Conservation (phyloP, 2,888 invertebrate species). For the Oscheius sp. region DNA sequence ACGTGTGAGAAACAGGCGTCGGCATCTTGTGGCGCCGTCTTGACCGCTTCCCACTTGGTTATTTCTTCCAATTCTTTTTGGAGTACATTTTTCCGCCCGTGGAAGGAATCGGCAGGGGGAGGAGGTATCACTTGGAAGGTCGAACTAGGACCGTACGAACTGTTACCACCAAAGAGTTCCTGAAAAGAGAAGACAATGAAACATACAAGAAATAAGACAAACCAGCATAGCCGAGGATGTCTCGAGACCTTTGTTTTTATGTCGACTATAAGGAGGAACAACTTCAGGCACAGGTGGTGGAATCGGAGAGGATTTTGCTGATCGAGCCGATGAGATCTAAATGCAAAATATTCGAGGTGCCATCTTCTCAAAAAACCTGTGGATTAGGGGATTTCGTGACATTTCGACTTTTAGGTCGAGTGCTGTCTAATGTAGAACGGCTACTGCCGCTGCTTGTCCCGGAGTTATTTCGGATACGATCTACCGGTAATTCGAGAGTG, state of each 20-base stretch:
- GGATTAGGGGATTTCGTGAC: constrained; percentile 18
- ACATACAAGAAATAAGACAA: background rate
- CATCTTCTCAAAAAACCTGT: background rate
- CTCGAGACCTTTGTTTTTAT: constrained; percentile 59
- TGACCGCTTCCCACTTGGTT: constrained; percentile 38
- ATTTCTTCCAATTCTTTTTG: constrained; percentile 44
- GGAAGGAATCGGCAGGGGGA: constrained; percentile 30
- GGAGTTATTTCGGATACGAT: constrained; percentile 13
- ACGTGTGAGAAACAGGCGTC: constrained; percentile 28
- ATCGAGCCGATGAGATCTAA: constrained; percentile 50
- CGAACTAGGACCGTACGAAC: constrained; percentile 31
- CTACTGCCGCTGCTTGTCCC: constrained; percentile 21
- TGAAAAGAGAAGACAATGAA: constrained; percentile 23
- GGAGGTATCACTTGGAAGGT: constrained; percentile 28
- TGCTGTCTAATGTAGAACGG: constrained; percentile 20
- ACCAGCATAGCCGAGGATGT: constrained; percentile 60
- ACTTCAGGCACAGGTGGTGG: constrained; percentile 45
- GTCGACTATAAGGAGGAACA: constrained; percentile 46
- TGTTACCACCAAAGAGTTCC: constrained; percentile 54
- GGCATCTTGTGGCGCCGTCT: background rate
- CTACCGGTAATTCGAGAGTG: constrained; percentile 9
- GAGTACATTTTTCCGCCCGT: constrained; percentile 37
- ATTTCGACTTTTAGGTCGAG: constrained; percentile 16
- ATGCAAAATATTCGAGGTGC: background rate
- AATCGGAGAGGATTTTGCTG: constrained; percentile 60